These are phyloP conservation scores for Castor canadensis DNA, from an alignment of 2,113 vertebrate genomes.

Conservation along the genomic window DNA sequence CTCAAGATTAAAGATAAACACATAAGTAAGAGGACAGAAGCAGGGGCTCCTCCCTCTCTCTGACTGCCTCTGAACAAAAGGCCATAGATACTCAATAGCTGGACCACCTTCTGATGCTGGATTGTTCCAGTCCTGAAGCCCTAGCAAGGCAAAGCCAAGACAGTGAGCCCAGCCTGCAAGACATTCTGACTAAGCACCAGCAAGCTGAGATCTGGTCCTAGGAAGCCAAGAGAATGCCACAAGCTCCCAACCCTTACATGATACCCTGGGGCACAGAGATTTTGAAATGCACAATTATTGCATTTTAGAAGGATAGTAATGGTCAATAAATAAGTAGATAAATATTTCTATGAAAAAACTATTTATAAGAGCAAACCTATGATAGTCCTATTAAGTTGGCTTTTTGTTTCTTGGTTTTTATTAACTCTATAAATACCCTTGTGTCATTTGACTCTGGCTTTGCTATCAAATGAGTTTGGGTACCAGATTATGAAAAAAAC, in stretches of 20 bases:
- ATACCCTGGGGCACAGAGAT: no score
- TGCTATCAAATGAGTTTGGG: neutral
- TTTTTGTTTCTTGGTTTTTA: neutral
- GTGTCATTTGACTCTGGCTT: neutral
- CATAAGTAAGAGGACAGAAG: neutral
- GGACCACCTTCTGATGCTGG: neutral
- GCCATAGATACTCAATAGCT: rapidly evolving
- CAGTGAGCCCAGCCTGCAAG: neutral
- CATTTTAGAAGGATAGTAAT: neutral
- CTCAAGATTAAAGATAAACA: neutral
- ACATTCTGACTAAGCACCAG: rapidly evolving
- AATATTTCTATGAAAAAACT: neutral
- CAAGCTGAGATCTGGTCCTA: neutral
- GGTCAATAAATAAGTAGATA: neutral
- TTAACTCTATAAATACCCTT: neutral
- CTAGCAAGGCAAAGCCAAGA: no score
- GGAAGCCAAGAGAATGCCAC: no score
- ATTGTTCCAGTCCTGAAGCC: neutral
- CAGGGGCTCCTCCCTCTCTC: neutral
- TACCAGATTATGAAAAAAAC: neutral
- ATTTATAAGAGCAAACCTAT: no score
- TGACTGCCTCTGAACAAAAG: neutral
- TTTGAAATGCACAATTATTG: neutral
- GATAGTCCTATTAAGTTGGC: no score
- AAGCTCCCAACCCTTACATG: neutral